Conservation (phyloP, 1,140 invertebrate species). For the Antheraea pernyi region DNA sequence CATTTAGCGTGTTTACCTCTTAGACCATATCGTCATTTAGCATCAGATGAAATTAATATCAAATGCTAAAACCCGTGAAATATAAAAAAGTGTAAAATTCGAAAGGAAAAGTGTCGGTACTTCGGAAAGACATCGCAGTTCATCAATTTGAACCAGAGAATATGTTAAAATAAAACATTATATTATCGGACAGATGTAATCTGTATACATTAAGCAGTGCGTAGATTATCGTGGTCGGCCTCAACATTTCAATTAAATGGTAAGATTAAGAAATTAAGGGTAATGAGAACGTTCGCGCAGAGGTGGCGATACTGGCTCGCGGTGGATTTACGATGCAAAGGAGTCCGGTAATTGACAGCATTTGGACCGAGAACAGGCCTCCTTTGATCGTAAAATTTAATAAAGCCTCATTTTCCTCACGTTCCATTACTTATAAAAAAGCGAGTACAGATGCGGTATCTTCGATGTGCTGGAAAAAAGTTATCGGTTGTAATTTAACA, state of each 20-base stretch:
- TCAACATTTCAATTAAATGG: slow-evolving; percentile 70
- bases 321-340: slow-evolving; percentile 32
- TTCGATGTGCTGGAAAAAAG: not conserved
- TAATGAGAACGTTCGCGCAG: slow-evolving; percentile 47
- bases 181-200: slow-evolving; percentile 6
- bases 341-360: slow-evolving; percentile 32
- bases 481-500: not conserved
- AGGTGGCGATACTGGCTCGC: slow-evolving; percentile 42
- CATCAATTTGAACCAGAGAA: not conserved
- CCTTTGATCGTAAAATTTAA: slow-evolving; percentile 3
- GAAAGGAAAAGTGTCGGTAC: not conserved
- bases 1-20: too few species aligned
- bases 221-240: slow-evolving; percentile 42
- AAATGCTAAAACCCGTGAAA: too few species aligned
- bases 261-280: slow-evolving; percentile 66
- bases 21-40: too few species aligned
- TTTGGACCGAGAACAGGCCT: slow-evolving; percentile 17
- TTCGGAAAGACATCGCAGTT: not conserved
- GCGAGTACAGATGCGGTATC: not conserved
- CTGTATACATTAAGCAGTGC: slow-evolving; percentile 47
- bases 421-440: not conserved
- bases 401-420: not conserved
- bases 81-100: not conserved
- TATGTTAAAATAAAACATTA: not conserved
- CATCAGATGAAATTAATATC: too few species aligned